Evolutionary conservation across 2,113 vertebrate species (phyloP).

Genomic region (Melanocharis versteri): DNA sequence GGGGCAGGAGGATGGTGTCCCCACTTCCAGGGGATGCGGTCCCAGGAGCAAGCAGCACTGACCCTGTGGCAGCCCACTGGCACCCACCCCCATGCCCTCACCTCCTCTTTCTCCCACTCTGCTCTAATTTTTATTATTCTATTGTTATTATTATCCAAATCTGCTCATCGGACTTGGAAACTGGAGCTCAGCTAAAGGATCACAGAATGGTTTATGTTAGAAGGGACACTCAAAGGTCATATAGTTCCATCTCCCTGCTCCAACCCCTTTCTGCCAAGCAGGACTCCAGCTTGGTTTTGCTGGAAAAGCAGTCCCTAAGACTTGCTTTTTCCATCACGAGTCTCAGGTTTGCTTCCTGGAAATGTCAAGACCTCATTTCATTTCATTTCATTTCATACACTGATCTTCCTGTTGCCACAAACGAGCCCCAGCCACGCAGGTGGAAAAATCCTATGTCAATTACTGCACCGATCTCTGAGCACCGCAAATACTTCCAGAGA

Average conservation of each 20-base stretch:
- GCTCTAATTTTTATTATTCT: not conserved
- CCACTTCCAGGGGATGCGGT: not conserved
- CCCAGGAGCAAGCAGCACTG: not conserved
- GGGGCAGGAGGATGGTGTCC: not conserved
- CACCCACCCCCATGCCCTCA: not conserved
- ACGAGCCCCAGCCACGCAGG: accelerated
- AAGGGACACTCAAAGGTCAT: not conserved
- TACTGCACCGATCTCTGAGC: not conserved
- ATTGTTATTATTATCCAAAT: not conserved
- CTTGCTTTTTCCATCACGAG: not conserved
- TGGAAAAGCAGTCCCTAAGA: not conserved
- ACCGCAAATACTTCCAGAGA: not conserved
- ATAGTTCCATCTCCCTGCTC: not conserved
- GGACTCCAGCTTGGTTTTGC: not conserved
- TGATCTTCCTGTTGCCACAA: not conserved
- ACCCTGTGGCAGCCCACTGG: not conserved
- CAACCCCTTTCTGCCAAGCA: not conserved
- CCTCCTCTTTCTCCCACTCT: not conserved
- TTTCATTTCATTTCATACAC: not conserved
- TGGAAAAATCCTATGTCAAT: not conserved
- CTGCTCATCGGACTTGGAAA: not conserved
- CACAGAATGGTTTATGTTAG: not conserved
- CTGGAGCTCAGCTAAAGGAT: not conserved
- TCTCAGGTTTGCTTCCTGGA: not conserved
- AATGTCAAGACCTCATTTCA: not conserved